Base-by-base conservation (phyloP, 2,797 vertebrate genomes). In the Centroberyx gerrardi region DNA sequence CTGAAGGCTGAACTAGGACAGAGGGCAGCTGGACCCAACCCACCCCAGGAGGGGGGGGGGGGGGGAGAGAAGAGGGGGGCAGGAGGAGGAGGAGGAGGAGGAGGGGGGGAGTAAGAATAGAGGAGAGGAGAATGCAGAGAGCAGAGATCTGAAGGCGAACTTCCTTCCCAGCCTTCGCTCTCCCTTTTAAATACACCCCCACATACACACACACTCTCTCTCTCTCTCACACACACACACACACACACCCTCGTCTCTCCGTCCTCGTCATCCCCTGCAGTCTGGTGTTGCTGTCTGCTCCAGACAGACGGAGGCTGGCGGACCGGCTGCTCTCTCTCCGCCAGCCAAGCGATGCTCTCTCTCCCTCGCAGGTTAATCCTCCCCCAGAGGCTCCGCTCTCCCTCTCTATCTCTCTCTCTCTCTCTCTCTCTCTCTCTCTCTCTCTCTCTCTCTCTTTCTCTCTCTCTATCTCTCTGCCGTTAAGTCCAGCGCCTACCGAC, bases 1-100 rank as follows among this genome's bases (percentile, higher is more conserved):
- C 8, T 69, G 49, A 70, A 18, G 52, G 42, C 55, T 68, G 61
- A 89, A 87, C 79, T 86, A 38, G 88, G 82, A 88, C 86, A 81
- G 75, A 84, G 83, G 83, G 88, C 79, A 77, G 82, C 62, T 27
- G 48, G 46, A 76, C 52, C 22, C 3, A 58, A 52, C 49, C 55
- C 63, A 13, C 40, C 40, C 28, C 13, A 42, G 38, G 18, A 46
- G 59, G 71, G 55, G 29, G 51, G 28, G 8, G 9, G 67, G 56
- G 15, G 64, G 52, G 59, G 64, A 63, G 64, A 74, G 51, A 58
- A 58, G 59, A 10, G 71, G 71, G 40, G 71, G 73, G 42, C 1
- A 13, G 42, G 42, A 44, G 42, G 42, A 44, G 42, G 42, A 44
- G 42, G 42, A 44, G 36, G 75, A 13, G 42, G 42, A 44, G 42